Base-by-base conservation (phyloP, 2,113 vertebrate genomes). In the Carassius carassius region DNA sequence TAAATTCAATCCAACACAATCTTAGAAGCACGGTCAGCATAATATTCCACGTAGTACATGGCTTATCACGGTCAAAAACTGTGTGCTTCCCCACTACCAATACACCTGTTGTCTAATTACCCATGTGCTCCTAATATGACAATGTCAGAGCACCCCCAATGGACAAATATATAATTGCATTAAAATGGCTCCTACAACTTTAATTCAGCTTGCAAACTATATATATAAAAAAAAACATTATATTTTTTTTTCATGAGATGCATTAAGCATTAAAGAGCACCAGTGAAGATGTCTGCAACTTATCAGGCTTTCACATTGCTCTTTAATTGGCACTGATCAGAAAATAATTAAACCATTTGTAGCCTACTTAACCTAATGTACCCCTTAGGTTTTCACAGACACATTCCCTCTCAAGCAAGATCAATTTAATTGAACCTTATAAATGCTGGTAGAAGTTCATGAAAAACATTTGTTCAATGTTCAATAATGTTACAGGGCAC, bases 131-230 rank as follows among this genome's bases (percentile, higher is more conserved):
- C n/a, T n/a, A n/a, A n/a, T n/a, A n/a, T n/a, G n/a, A n/a, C n/a
- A n/a, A n/a, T n/a, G n/a, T n/a, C n/a, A n/a, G n/a, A n/a, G n/a
- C n/a, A n/a, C n/a, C n/a, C n/a, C n/a, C n/a, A n/a, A n/a, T n/a
- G n/a, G n/a, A n/a, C n/a, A n/a, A n/a, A n/a, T n/a, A n/a, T n/a
- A n/a, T n/a, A n/a, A n/a, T n/a, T n/a, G n/a, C n/a, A n/a, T n/a
- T n/a, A n/a, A n/a, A n/a, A n/a, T n/a, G n/a, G n/a, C n/a, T n/a
- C n/a, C n/a, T n/a, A n/a, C n/a, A n/a, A n/a, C n/a, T 86, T 83
- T 84, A 86, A 88, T 83, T 77, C 51, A 88, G 70, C 81, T 84
- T 81, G 72, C 76, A 84, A 77, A 65, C 84, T 81, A 77, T 54
- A 29, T 29, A 29, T 29, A 29, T 29, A 29, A 2, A 29, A 60